phyloP scores from a whole-genome alignment of 2,113 vertebrate species.

The Anarrhichthys ocellatus region DNA sequence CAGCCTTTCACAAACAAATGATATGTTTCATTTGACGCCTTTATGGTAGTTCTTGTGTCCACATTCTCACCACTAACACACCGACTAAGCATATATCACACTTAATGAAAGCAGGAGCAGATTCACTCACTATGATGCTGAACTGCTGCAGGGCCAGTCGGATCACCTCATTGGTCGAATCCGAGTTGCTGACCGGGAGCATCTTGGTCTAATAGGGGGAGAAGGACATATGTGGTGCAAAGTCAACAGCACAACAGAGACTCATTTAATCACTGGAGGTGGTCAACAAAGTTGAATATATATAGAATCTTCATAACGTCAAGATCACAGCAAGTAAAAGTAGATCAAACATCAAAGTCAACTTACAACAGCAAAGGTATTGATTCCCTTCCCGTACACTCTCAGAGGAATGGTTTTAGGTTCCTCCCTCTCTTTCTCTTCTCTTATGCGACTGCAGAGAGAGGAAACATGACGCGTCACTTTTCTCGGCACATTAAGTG shows the following conservation, averaged over 20 bases:
- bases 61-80: too few relatives aligned
- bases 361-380: constrained; percentile 92
- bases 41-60: too few relatives aligned
- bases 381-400: constrained; percentile 92
- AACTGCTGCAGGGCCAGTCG: constrained; percentile 92
- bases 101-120: background rate
- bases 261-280: too few relatives aligned
- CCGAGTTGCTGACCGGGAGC: constrained; percentile 89
- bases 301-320: background rate
- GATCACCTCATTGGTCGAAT: constrained; percentile 91
- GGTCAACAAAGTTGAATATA: too few relatives aligned
- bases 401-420: constrained; percentile 94
- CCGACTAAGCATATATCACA: background rate
- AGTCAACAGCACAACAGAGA: background rate
- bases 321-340: background rate
- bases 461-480: background rate
- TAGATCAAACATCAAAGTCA: constrained; percentile 11
- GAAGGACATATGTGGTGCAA: background rate
- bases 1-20: too few relatives aligned
- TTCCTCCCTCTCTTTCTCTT: constrained; percentile 93
- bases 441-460: constrained; percentile 88
- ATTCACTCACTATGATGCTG: constrained; percentile 89
- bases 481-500: background rate
- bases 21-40: too few relatives aligned
- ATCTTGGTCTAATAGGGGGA: constrained; percentile 88